phyloP scores from a whole-genome alignment of 1,140 invertebrate genomes.

The Mylabris phalerata region DNA sequence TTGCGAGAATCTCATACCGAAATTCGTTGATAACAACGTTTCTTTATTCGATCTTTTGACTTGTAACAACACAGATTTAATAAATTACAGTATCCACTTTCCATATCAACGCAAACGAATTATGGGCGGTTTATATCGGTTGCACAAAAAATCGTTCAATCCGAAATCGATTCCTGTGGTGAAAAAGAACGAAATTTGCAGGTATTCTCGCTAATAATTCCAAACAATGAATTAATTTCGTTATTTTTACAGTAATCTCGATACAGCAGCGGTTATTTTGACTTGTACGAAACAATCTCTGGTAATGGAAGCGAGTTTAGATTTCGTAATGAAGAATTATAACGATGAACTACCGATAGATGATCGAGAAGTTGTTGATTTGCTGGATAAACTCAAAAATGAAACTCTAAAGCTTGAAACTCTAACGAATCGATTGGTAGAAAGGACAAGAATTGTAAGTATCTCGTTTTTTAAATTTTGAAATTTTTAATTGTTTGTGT shows the following conservation, averaged over 20 bases:
- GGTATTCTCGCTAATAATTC: conserved; percentile 8
- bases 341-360: neutral
- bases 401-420: neutral
- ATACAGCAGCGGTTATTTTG: conserved; percentile 28
- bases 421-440: neutral
- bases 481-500: neutral
- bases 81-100: conserved; percentile 38
- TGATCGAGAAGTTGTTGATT: neutral
- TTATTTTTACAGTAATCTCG: conserved; percentile 27
- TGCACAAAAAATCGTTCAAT: conserved; percentile 33
- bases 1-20: conserved; percentile 35
- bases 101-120: conserved; percentile 43
- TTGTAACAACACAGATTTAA: conserved; percentile 39
- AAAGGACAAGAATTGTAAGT: neutral
- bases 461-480: neutral
- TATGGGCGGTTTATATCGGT: conserved; percentile 41
- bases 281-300: conserved; percentile 30
- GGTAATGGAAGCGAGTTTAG: conserved; percentile 32
- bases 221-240: neutral
- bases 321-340: conserved; percentile 22
- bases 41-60: conserved; percentile 42
- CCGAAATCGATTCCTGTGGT: conserved; percentile 29
- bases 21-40: conserved; percentile 39
- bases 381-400: neutral
- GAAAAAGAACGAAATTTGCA: conserved; percentile 19